Evolutionary conservation across 2,113 vertebrate species (phyloP), one percentile per base, ranked within the genome.

Genomic region (Tupaia tana): DNA sequence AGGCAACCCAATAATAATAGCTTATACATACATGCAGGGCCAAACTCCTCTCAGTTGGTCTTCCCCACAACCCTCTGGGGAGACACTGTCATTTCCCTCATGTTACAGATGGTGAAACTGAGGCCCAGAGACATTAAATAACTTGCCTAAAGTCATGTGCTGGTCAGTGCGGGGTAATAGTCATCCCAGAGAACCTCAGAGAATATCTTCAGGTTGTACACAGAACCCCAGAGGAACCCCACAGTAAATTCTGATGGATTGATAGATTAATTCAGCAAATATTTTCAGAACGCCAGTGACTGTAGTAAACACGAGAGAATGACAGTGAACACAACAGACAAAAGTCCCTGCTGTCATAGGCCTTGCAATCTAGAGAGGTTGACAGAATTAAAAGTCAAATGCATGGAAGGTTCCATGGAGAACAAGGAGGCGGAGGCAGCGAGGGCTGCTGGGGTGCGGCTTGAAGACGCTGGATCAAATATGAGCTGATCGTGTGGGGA

Each of bases 141-240:
- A 67, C 29, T 56, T 67, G 13, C 27, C 52, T 27, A 59, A 75
- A 31, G 27, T 24, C 84, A 64, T 9, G 0, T 20, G 7, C 59
- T 54, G 77, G 59, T 12, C 34, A 31, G 9, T 15, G 14, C 85
- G 74, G n/a, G 18, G 3, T 70, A 19, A 66, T 20, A 56, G 58
- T 71, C 31, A 7, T 52, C 54, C 73, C 24, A 43, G 63, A 71
- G 74, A 70, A 34, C 67, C 54, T 64, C 90, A 94, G 34, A 86
- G 31, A 84, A 24, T 24, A 27, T 11, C 0, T 58, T 85, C 12
- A 0, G 6, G 0, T 31, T 9, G 22, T 5, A 0, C 24, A 1
- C 58, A 52, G 71, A 69, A 64, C 54, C 71, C 34, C 7, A 6
- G 18, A 27, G 20, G 86, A 31, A 86, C 20, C 91, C 24, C n/a